Evolutionary conservation across 2,113 vertebrate genomes (phyloP).

Genomic region (Thunnus maccoyii): DNA sequence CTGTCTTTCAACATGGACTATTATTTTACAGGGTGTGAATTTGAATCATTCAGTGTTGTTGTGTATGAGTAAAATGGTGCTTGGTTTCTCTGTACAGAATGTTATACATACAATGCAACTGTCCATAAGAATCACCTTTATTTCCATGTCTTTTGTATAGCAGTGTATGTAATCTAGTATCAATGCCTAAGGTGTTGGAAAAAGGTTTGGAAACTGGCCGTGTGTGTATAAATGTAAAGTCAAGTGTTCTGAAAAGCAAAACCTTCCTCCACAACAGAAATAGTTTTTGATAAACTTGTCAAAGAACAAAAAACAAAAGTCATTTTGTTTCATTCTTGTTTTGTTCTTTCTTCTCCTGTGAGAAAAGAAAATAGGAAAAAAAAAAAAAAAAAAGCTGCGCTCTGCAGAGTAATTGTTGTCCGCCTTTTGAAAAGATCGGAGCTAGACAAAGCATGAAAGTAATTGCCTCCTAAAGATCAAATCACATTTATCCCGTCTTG

Average conservation of each 20-base stretch:
- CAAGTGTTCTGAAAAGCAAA: constrained; percentile 56
- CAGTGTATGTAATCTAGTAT: constrained; percentile 41
- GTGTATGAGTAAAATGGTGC: constrained; percentile 51
- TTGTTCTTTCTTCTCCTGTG: constrained; percentile 54
- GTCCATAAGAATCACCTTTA: constrained; percentile 36
- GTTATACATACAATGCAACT: constrained; percentile 61
- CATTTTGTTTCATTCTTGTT: constrained; percentile 66
- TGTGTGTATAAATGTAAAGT: constrained; percentile 66
- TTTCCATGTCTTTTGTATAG: constrained; percentile 46
- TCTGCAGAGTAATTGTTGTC: constrained; percentile 66
- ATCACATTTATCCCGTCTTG: constrained; percentile 77
- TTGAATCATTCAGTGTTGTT: constrained; percentile 50
- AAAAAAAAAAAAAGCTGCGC: constrained; percentile 44
- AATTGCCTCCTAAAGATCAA: constrained; percentile 82
- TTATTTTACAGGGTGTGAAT: constrained; percentile 53
- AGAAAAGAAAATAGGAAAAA: constrained; percentile 6
- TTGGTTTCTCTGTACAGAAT: constrained; percentile 72
- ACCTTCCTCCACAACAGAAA: constrained; percentile 35
- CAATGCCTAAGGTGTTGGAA: constrained; percentile 39
- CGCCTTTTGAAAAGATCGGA: constrained; percentile 66
- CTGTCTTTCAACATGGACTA: constrained; percentile 57
- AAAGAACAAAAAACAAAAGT: constrained; percentile 58
- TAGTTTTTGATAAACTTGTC: constrained; percentile 75
- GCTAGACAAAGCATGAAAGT: constrained; percentile 78
- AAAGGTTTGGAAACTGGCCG: constrained; percentile 35